phyloP scores from a whole-genome alignment of 2,888 invertebrate genomes.

The Conistra vaccinii region DNA sequence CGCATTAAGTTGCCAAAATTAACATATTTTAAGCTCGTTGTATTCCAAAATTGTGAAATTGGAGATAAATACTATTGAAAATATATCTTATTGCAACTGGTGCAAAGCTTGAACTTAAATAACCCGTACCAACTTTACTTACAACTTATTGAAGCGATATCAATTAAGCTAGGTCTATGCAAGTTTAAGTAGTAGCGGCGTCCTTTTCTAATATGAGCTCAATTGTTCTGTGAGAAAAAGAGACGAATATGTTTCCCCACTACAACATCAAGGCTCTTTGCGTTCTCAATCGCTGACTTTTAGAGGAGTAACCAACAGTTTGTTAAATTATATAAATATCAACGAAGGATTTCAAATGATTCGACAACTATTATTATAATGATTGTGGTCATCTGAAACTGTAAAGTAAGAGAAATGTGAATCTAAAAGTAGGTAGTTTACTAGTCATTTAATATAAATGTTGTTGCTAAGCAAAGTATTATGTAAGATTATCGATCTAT shows the following conservation, averaged over 20 bases:
- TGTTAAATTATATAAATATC: conserved; percentile 15
- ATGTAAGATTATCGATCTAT: neutral
- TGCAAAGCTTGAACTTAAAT: conserved; percentile 70
- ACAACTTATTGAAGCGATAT: conserved; percentile 70
- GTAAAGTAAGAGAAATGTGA: neutral
- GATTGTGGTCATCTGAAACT: neutral
- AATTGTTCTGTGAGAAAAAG: conserved; percentile 68
- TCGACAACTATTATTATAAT: neutral
- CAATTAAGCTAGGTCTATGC: conserved; percentile 77
- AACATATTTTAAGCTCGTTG: conserved; percentile 76
- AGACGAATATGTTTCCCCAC: conserved; percentile 72
- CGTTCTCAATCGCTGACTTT: conserved; percentile 85
- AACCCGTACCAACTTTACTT: conserved; percentile 58
- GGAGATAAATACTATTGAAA: conserved; percentile 79
- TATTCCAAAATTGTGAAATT: conserved; percentile 74
- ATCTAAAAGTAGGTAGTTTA: neutral
- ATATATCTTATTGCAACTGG: conserved; percentile 45
- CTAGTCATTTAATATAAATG: no score
- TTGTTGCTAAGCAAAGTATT: neutral
- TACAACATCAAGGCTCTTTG: conserved; percentile 71
- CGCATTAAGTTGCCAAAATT: conserved; percentile 70
- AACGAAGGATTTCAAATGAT: neutral
- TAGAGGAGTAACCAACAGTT: conserved; percentile 77
- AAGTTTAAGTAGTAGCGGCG: conserved; percentile 72
- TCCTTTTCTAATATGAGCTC: conserved; percentile 69